phyloP scores from a whole-genome alignment of 2,888 invertebrate species.

The Agonopterix subpropinquella region DNA sequence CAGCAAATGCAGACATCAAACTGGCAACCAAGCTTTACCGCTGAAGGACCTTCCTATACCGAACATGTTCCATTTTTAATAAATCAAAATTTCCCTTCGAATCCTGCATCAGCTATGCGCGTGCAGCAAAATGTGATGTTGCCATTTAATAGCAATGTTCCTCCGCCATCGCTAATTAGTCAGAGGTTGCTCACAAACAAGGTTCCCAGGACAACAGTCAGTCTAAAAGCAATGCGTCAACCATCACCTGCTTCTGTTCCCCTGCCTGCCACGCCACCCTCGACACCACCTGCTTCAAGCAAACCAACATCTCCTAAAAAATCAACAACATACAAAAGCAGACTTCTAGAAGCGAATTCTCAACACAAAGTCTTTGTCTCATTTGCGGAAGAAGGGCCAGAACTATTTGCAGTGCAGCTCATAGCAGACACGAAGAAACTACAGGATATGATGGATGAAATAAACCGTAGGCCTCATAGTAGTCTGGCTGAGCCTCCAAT shows the following conservation, averaged over 20 bases:
- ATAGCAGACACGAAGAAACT: slow-evolving; percentile 76
- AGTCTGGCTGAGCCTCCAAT: slow-evolving; percentile 80
- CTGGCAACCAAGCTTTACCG: slow-evolving; percentile 42
- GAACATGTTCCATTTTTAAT: slow-evolving; percentile 62
- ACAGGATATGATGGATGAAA: slow-evolving; percentile 81
- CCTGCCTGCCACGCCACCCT: slow-evolving; percentile 17
- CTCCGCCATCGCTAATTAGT: slow-evolving; percentile 41
- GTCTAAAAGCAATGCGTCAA: slow-evolving; percentile 46
- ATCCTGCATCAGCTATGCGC: slow-evolving; percentile 62
- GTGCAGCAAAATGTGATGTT: slow-evolving; percentile 49
- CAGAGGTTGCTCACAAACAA: slow-evolving; percentile 53
- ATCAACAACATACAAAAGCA: slow-evolving; percentile 71
- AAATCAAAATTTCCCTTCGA: slow-evolving; percentile 61
- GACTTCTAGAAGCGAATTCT: slow-evolving; percentile 57
- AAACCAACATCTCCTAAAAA: slow-evolving; percentile 54
- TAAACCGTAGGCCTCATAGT: slow-evolving; percentile 78
- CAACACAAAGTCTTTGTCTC: slow-evolving; percentile 83
- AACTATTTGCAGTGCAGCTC: slow-evolving; percentile 85
- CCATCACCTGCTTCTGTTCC: slow-evolving; percentile 35
- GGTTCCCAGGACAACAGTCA: slow-evolving; percentile 47
- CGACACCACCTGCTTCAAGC: slow-evolving; percentile 16
- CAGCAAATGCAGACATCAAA: slow-evolving; percentile 28
- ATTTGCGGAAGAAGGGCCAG: slow-evolving; percentile 87
- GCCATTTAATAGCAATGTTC: slow-evolving; percentile 48
- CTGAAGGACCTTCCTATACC: slow-evolving; percentile 42